These are phyloP conservation scores for Labeo catla DNA, from an alignment of 2,113 vertebrate genomes.

Conservation along the genomic window DNA sequence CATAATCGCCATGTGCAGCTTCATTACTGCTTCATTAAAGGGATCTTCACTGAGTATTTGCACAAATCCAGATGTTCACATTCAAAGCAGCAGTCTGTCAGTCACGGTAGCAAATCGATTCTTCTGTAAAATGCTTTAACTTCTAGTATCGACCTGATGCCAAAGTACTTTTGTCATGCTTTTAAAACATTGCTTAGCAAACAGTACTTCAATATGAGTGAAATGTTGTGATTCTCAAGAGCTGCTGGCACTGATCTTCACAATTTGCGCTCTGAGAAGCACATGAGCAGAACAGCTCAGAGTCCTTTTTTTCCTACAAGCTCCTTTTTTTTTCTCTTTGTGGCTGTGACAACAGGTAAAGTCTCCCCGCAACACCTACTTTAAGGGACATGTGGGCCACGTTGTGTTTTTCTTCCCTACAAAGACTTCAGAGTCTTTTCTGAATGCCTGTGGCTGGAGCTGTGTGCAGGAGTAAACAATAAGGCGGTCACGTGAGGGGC, in stretches of 20 bases:
- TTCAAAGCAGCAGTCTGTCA: neutral
- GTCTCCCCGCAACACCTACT: slow-evolving; percentile 6
- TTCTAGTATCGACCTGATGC: neutral
- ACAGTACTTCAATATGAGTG: neutral
- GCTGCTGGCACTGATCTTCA: slow-evolving; percentile 1
- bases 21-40: too few relatives aligned
- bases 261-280: neutral
- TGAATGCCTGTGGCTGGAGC: slow-evolving; percentile 53
- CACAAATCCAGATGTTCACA: neutral
- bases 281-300: neutral
- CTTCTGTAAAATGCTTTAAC: neutral
- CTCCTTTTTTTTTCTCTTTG: slow-evolving; percentile 18
- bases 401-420: slow-evolving; percentile 66
- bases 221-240: neutral
- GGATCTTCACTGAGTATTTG: neutral
- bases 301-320: neutral
- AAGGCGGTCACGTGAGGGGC: slow-evolving; percentile 45
- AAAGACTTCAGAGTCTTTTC: slow-evolving; percentile 19
- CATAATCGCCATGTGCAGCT: too few relatives aligned
- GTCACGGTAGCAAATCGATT: neutral
- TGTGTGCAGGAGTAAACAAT: slow-evolving; percentile 55
- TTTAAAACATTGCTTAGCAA: neutral
- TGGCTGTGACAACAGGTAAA: slow-evolving; percentile 40
- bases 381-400: slow-evolving; percentile 52
- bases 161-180: neutral